These are phyloP conservation scores for Thripadectes ignobilis DNA, from an alignment of 2,797 vertebrate genomes.

Conservation along the genomic window DNA sequence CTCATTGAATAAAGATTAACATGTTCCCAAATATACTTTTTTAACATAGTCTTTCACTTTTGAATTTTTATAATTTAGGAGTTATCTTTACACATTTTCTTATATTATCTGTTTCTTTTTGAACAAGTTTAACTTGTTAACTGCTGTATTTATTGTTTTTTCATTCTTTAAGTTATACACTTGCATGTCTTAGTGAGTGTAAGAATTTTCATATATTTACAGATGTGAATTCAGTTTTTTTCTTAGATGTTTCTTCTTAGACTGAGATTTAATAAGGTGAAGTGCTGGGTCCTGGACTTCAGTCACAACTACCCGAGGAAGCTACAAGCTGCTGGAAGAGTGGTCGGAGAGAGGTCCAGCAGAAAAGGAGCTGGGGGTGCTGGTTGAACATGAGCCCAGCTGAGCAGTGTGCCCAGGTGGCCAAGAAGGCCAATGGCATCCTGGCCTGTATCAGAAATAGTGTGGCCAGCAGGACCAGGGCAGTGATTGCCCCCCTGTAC, in stretches of 20 bases:
- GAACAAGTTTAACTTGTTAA: not conserved
- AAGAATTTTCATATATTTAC: not conserved
- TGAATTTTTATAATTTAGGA: not conserved
- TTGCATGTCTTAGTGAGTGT: not conserved
- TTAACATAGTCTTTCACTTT: not conserved
- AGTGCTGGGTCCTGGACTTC: not conserved
- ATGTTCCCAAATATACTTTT: not conserved
- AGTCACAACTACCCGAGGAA: not conserved
- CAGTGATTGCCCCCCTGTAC: not conserved
- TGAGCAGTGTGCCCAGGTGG: fast-evolving
- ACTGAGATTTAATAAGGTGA: not conserved
- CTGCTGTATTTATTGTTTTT: not conserved
- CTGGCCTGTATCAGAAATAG: not conserved
- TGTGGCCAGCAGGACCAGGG: not conserved
- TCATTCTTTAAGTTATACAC: not conserved
- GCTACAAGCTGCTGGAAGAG: not conserved
- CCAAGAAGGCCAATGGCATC: not conserved
- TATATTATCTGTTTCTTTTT: not conserved
- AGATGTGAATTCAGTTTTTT: not conserved
- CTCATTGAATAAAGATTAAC: not conserved
- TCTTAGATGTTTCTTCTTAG: not conserved
- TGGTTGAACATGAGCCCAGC: not conserved
- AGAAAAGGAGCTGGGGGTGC: fast-evolving
- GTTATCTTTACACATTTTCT: not conserved
- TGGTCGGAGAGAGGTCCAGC: not conserved